phyloP scores from a whole-genome alignment of 2,113 vertebrate species.

The Chloebia gouldiae region DNA sequence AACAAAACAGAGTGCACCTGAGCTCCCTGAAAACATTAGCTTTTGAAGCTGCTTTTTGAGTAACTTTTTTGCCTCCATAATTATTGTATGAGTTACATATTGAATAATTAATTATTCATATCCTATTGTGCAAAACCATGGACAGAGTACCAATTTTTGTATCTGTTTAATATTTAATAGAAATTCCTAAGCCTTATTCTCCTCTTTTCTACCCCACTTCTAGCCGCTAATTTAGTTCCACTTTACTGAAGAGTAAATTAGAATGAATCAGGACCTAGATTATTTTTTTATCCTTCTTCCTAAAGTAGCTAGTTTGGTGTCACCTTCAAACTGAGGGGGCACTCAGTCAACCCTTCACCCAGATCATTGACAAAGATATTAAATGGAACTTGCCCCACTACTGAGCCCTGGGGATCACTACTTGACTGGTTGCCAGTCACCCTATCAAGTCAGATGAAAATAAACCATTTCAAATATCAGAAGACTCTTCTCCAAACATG shows the following conservation, averaged over 20 bases:
- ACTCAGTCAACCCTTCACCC: neutral
- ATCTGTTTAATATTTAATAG: neutral
- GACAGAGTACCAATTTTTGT: neutral
- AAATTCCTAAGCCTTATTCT: neutral
- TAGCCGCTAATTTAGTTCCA: neutral
- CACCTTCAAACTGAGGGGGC: neutral
- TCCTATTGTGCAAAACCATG: neutral
- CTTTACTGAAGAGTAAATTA: neutral
- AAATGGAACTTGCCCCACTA: no score
- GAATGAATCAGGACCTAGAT: neutral
- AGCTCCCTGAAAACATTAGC: neutral
- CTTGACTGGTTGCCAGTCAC: neutral
- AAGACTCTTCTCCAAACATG: neutral
- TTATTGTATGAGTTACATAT: slow-evolving; percentile 3
- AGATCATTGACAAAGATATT: no score
- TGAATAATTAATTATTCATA: slow-evolving; percentile 15
- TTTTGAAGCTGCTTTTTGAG: slow-evolving; percentile 1
- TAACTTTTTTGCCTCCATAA: neutral
- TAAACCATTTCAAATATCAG: neutral
- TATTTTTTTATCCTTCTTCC: neutral
- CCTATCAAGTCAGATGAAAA: neutral
- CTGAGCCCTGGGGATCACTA: neutral
- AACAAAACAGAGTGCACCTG: neutral
- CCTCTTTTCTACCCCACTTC: neutral
- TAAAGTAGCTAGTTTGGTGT: neutral